phyloP scores from a whole-genome alignment of 1,140 invertebrate species.

The Meteorus sp. region DNA sequence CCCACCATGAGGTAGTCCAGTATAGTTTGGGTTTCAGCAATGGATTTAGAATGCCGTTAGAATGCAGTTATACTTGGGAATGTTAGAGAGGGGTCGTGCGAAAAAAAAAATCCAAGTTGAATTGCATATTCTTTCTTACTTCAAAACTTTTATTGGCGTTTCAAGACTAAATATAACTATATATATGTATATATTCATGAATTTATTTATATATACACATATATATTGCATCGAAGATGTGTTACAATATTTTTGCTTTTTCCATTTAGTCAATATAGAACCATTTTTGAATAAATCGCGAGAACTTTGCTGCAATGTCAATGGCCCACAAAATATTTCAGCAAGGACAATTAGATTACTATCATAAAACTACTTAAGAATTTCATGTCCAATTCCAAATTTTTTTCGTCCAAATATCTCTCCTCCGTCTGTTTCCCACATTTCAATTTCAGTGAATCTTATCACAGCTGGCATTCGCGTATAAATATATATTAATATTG shows the following conservation, averaged over 20 bases:
- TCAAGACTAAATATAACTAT: conserved; percentile 45
- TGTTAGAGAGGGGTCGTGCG: neutral
- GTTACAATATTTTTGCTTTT: conserved; percentile 44
- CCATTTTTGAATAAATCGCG: conserved; percentile 29
- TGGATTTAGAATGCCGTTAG: neutral
- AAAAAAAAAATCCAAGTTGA: neutral
- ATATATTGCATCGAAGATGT: conserved; percentile 48
- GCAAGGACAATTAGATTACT: conserved; percentile 27
- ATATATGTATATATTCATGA: too few relatives aligned
- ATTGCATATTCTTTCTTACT: conserved; percentile 28
- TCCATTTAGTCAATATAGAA: too few relatives aligned
- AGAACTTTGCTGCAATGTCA: conserved; percentile 4
- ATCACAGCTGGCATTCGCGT: conserved; percentile 29
- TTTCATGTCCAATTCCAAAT: neutral
- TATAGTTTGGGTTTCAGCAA: too few relatives aligned
- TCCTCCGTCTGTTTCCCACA: too few relatives aligned
- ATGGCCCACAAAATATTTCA: neutral
- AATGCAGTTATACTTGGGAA: neutral
- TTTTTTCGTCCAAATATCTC: too few relatives aligned
- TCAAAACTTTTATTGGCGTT: conserved; percentile 35
- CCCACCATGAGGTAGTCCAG: too few relatives aligned
- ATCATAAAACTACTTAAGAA: conserved; percentile 21
- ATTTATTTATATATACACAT: too few relatives aligned
- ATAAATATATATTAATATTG: conserved; percentile 50
- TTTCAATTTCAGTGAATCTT: conserved; percentile 15